Evolutionary conservation across 1,140 invertebrate genomes (phyloP), one percentile per base, ranked within the genome.

Genomic region (Drosophila burlai): DNA sequence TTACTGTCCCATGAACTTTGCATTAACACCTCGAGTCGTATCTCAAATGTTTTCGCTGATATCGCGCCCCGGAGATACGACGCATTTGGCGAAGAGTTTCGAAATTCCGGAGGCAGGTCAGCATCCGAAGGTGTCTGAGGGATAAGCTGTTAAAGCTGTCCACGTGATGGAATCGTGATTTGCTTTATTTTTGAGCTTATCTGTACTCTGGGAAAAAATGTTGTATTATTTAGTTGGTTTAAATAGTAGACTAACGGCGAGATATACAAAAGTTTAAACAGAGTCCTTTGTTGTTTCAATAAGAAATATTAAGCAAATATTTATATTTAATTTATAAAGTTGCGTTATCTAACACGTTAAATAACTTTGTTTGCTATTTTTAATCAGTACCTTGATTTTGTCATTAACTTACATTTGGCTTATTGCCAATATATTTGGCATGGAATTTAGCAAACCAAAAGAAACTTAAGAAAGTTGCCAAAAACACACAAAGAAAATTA

Each of bases 1-100:
- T 77, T 77, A 76, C 45, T 47, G 54, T 42, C 45, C 40, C 31
- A 55, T 68, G 73, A 77, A 77, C 75, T 59, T 76, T 43, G 62
- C 62, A 64, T 40, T 43, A 45, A 46, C 43, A 18, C 62, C 57
- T 49, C 16, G 4, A 45, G 18, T 21, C 49, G 57, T 77, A 77
- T 77, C 67, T 77, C 21, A 77, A 55, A 57, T 57, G 60, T 31
- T 57, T 29, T 40, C 10, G 29, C 43, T 29, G 69, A 40, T 73
- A 73, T 60, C 52, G 49, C 45, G 8, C 24, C 31, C 15, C 11
- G 4, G 29, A 71, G 67, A 71, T 71, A 50, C 34, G 42, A 6
- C 47, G 29, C 34, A 42, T 40, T 71, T 57, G 26, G 31, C 9
- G 11, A 24, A 38, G 40, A 38, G 38, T 71, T 71, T 57, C 24